Evolutionary conservation across 2,113 vertebrate species (phyloP), one percentile per base, ranked within the genome.

Genomic region (Chamaea fasciata): DNA sequence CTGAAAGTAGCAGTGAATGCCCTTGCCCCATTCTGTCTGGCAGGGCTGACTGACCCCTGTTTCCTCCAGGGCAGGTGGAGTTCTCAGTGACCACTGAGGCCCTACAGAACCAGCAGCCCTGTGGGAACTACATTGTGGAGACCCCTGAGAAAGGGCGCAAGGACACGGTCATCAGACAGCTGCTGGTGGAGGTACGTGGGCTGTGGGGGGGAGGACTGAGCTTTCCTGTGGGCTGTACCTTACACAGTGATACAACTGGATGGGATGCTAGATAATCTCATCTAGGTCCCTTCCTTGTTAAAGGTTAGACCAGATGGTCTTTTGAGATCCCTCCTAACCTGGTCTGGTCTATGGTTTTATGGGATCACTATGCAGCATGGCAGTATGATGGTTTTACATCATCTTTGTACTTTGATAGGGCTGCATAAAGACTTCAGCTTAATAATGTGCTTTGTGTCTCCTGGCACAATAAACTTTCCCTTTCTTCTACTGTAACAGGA

Each of bases 121-220:
- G 97, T 0, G 91, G 95, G n/a, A 97, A 97, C 0, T 3, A 50
- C 50, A 35, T 98, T 2, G 98, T 98, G 74, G 97, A 78, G 28
- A 96, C 97, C 3, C 98, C 98, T n/a, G 96, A 98, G 26, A 98
- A 97, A 90, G 98, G 98, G 23, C 96, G 92, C 47, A 97, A 98
- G 15, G 98, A 99, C 42, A 94, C 93, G 0, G 98, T 99, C 71
- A 98, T 98, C 69, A 97, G 93, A 15, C 73, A 97, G 33, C 97
- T 99, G 57, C 96, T 98, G 46, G 98, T 99, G 50, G 98, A 98
- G 98, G 98, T 99, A 64, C 0, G 55, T 39, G 83, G 35, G 39
- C 55, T 90, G n/a, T 55, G 53, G 33, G 46, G 46, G 57, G 50
- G 68, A 77, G 33, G 14, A 17, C 27, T 59, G 47, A 70, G 13